Percentiles rank a stretch among this genome's conserved stretches.
phyloP scores from a whole-genome alignment of 2,113 vertebrate genomes.

The Nothoprocta pentlandii region DNA sequence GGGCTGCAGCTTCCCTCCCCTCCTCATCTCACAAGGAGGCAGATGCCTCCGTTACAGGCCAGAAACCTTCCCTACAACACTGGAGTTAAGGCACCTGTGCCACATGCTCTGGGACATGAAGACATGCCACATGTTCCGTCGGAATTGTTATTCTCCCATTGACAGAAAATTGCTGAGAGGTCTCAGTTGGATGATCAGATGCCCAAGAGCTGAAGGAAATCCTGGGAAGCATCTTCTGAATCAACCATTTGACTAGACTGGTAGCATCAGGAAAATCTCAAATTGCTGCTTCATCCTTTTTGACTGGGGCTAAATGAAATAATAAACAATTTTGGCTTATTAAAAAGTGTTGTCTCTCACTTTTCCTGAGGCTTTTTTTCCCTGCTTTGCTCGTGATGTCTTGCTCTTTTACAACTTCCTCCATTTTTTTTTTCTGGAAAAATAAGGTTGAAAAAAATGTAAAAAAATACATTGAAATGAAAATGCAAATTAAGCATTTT shows the following conservation, averaged over 20 bases:
- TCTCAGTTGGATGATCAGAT: background rate
- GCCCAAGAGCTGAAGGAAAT: background rate
- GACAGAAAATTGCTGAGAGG: background rate
- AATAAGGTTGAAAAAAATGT: background rate
- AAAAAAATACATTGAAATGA: background rate
- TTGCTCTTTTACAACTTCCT: background rate
- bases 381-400: background rate
- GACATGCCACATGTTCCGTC: fast-evolving
- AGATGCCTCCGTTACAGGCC: background rate
- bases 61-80: background rate
- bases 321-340: background rate
- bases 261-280: background rate
- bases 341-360: background rate
- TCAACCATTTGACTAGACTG: background rate
- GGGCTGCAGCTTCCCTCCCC: background rate
- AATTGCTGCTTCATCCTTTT: background rate
- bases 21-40: background rate
- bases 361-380: background rate
- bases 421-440: background rate
- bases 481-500: background rate
- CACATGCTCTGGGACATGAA: background rate
- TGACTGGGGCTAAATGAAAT: background rate
- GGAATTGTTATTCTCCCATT: background rate
- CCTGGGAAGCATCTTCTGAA: background rate
- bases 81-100: background rate